phyloP scores from a whole-genome alignment of 2,888 invertebrate genomes.

The Tryphoninae sp. region DNA sequence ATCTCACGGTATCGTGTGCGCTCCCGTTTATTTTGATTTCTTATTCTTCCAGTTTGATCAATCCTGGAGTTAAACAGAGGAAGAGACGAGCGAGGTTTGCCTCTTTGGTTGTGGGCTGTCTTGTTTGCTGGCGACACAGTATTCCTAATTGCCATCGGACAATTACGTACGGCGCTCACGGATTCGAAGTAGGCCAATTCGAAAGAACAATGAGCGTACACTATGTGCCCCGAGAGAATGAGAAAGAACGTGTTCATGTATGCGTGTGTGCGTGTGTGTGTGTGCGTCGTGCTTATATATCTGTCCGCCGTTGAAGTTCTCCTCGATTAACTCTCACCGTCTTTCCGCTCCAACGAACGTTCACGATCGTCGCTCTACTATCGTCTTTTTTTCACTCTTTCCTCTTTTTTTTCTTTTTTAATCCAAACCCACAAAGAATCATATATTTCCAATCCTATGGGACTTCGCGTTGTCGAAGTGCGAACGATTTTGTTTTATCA shows the following conservation, averaged over 20 bases:
- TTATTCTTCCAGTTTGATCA: conserved; percentile 21
- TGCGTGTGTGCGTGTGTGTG: not conserved
- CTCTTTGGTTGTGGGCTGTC: conserved; percentile 13
- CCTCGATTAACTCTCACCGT: conserved; percentile 31
- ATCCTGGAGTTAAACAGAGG: conserved; percentile 38
- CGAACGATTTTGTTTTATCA: not conserved
- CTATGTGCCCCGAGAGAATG: conserved; percentile 28
- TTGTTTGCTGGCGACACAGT: conserved; percentile 44
- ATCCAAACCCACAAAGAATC: too few relatives aligned
- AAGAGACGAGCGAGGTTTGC: conserved; percentile 39
- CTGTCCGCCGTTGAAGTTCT: conserved; percentile 18
- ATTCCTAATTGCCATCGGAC: conserved; percentile 54
- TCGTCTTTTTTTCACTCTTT: conserved; percentile 27
- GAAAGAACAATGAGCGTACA: conserved; percentile 51
- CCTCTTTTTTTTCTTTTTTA: not conserved
- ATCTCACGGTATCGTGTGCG: not conserved
- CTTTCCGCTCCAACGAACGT: conserved; percentile 20
- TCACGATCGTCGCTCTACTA: conserved; percentile 26
- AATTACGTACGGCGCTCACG: conserved; percentile 52
- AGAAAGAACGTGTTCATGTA: conserved; percentile 23
- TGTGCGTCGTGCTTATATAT: not conserved
- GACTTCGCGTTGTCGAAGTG: too few relatives aligned
- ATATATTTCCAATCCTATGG: too few relatives aligned
- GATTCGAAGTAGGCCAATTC: conserved; percentile 58
- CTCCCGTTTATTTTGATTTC: conserved; percentile 11